Evolutionary conservation across 1,140 invertebrate species (phyloP).

Genomic region (Sesamia nonagrioides): DNA sequence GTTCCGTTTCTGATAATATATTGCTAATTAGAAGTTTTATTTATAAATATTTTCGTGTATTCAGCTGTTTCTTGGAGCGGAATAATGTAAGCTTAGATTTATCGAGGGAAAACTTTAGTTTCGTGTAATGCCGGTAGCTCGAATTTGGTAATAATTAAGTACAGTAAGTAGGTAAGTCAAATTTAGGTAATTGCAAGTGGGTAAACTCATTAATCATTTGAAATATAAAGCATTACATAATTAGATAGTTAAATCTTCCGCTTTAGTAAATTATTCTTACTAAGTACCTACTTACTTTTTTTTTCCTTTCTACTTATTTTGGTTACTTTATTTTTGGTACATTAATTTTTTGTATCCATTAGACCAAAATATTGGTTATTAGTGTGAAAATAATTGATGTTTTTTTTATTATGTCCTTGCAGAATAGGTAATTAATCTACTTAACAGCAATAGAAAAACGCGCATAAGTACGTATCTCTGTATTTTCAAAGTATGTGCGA

Average conservation of each 20-base stretch:
- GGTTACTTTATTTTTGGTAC: no score
- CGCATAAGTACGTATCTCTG: no score
- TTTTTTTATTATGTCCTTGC: background rate
- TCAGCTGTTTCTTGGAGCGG: conserved; percentile 24
- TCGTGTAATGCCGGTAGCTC: conserved; percentile 39
- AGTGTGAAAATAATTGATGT: background rate
- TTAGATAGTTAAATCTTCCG: conserved; percentile 18
- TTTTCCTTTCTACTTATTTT: no score
- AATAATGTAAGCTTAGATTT: conserved; percentile 44
- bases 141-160: conserved; percentile 20
- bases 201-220: background rate
- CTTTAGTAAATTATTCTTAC: conserved; percentile 29
- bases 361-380: no score
- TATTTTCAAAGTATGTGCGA: no score
- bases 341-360: background rate
- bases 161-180: background rate
- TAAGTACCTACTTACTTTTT: no score
- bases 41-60: conserved; percentile 55
- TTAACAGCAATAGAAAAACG: no score
- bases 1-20: conserved; percentile 51
- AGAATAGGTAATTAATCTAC: no score
- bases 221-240: conserved; percentile 1
- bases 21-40: conserved; percentile 56
- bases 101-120: conserved; percentile 25
- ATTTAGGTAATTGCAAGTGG: background rate